A percentile compares a stretch with the other conserved stretches of the same genome.
phyloP scores from a whole-genome alignment of 2,113 vertebrate species.

The Serranochromis macrocephalus region DNA sequence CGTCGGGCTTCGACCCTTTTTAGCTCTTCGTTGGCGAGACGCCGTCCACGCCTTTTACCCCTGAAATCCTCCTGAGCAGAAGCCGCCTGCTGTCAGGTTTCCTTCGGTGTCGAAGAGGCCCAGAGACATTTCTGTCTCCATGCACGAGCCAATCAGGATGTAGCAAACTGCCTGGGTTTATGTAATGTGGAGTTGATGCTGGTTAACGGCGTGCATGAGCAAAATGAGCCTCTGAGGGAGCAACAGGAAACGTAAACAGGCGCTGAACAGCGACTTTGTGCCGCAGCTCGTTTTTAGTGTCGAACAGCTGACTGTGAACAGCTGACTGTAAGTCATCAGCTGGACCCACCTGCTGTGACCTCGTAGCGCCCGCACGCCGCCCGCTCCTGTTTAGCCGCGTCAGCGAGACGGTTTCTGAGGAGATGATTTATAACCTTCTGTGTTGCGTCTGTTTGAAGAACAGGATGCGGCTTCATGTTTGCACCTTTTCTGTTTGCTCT shows the following conservation, averaged over 20 bases:
- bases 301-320: neutral
- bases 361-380: rapidly evolving
- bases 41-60: neutral
- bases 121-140: neutral
- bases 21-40: neutral
- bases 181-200: neutral
- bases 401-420: neutral
- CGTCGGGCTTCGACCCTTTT: neutral
- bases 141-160: neutral
- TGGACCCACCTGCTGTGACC: neutral
- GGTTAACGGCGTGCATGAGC: neutral
- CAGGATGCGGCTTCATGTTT: neutral
- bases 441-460: neutral
- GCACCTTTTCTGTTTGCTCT: neutral
- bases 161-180: neutral
- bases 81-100: neutral
- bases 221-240: neutral
- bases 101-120: neutral
- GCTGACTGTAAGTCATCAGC: neutral
- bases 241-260: neutral
- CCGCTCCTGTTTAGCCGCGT: neutral
- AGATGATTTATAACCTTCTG: neutral
- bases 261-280: rapidly evolving
- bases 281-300: neutral
- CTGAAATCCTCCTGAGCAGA: neutral